Base-by-base conservation (phyloP, 1,140 invertebrate genomes). In the Bombus balteatus region DNA sequence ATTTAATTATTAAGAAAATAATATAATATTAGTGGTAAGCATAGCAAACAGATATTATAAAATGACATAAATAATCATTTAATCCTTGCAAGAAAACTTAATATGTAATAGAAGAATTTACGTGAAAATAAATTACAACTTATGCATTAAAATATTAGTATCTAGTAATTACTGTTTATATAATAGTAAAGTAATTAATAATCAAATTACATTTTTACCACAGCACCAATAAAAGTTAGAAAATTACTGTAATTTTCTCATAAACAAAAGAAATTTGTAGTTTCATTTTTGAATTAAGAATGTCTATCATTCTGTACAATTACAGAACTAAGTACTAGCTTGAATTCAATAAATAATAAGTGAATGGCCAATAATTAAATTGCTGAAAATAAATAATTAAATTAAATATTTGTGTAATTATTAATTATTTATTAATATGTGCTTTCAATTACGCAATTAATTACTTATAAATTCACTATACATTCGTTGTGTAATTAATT, bases 401-500 rank as follows among this genome's bases (percentile, higher is more conserved):
- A 53, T 53, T 53, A 53, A 53, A 71, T 80, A 53, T 22, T 32
- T 85, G 12, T 80, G 65, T 65, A 72, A 73, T 80, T 80, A 85
- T 85, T 85, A 80, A 80, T 80, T 80, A 85, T 80, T 85, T 85
- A 85, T 80, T 85, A 22, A 39, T 43, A 73, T 37, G 18, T 79
- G 28, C 34, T 76, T 47, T 57, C 72, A 80, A 80, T 85, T 80
- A 85, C 39, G 53, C 59, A 83, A 66, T 43, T 78, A 79, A 71
- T 72, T 73, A 80, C 47, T 43, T 80, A 72, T 79, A 85, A 57
- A 80, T 47, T 28, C 53, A 65, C 28, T 25, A 15, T 80, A 72
- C 47, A 43, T 85, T 85, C 83, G 83, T 85, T 80, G 68, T 62
- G 83, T 85, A 85, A 85, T 80, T 85, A 85, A 85, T 85, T 80